phyloP scores from a whole-genome alignment of 2,113 vertebrate species.

The Festucalex cinctus region DNA sequence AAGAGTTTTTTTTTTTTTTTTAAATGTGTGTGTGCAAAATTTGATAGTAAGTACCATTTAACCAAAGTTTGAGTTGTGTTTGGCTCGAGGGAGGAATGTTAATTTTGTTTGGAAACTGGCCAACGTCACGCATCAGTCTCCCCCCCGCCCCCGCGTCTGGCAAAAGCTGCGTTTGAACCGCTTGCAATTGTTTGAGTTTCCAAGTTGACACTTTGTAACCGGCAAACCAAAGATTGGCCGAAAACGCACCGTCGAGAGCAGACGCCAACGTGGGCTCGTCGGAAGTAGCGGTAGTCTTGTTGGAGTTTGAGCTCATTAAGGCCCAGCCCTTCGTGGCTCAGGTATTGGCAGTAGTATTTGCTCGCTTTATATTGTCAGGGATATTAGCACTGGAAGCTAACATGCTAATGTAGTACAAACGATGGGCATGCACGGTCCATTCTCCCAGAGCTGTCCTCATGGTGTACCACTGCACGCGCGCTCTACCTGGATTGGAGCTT shows the following conservation, averaged over 20 bases:
- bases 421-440: conserved; percentile 73
- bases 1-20: conserved; percentile 75
- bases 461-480: conserved; percentile 96
- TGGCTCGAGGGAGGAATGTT: conserved; percentile 59
- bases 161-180: conserved; percentile 42
- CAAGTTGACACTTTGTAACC: conserved; percentile 60
- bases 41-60: conserved; percentile 81
- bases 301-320: conserved; percentile 67
- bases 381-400: conserved; percentile 83
- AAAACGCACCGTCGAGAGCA: conserved; percentile 62
- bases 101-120: conserved; percentile 58
- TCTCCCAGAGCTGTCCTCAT: conserved; percentile 85
- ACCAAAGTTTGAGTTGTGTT: conserved; percentile 86
- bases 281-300: conserved; percentile 61
- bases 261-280: conserved; percentile 71
- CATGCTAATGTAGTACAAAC: conserved; percentile 78
- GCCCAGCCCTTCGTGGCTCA: conserved; percentile 69
- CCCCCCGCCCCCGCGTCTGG: conserved; percentile 77
- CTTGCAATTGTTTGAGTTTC: conserved; percentile 57
- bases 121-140: conserved; percentile 64
- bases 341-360: conserved; percentile 80
- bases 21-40: conserved; percentile 63
- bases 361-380: conserved; percentile 94
- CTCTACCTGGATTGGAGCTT: conserved; percentile 84
- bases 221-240: conserved; percentile 98